Evolutionary conservation across 1,140 invertebrate genomes (phyloP), one percentile per base, ranked within the genome.

Genomic region (Drosophila kepulauana): DNA sequence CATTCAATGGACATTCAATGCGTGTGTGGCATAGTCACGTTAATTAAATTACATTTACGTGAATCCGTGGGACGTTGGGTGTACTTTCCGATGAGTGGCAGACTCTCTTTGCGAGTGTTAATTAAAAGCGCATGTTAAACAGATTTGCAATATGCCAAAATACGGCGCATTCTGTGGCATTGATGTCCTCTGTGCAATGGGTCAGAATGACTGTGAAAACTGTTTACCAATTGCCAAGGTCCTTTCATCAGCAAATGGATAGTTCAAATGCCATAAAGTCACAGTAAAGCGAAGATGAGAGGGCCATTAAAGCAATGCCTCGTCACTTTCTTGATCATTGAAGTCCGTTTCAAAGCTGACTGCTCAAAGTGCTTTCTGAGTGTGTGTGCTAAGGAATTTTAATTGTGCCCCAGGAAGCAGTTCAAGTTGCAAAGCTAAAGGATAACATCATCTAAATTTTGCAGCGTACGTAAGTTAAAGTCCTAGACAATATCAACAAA

Each of bases 41-140:
- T 87, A 71, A 87, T 79, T 77, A 77, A 87, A 82, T 87, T 77
- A 82, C 72, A 82, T 79, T 87, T 74, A 70, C 65, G 73, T 68
- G 72, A 65, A 38, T 45, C 28, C 30, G 45, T 38, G 25, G 48
- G 57, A 5, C n/a, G 41, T 10, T 66, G 52, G 6, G 6, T 33
- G 52, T 8, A 54, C 49, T 61, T 61, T 49, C 20, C 8, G 45
- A 30, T 35, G 7, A 59, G 20, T 10, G 20, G 11, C 33, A 56
- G 46, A 25, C 20, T 52, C 46, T 70, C 62, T 76, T 69, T 77
- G 52, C 59, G 71, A 71, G 49, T 72, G 66, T 78, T 82, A 87
- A 87, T 87, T 87, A 81, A 82, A 87, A 66, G 38, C 76, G 58
- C 66, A 87, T 79, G 69, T 75, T 74, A 68, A 87, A 87, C 73